phyloP scores from a whole-genome alignment of 2,797 vertebrate genomes.

The Mormyrops attenuatus region DNA sequence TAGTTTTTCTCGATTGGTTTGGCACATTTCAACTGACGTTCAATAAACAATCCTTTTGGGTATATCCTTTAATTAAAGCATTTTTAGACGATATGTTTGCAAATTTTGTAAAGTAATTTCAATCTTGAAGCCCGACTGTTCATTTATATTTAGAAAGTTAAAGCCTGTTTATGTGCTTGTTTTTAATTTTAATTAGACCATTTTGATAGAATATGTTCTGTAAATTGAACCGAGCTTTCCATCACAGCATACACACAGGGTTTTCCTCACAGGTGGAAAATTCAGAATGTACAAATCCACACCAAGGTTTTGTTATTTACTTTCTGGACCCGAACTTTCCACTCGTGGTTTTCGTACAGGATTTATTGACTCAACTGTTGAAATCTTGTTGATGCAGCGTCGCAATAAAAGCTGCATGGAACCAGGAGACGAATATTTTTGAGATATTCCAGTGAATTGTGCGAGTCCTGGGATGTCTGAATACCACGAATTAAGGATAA shows the following conservation, averaged over 20 bases:
- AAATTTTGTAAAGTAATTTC: not conserved
- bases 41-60: not conserved
- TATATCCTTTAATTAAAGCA: not conserved
- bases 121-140: not conserved
- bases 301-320: not conserved
- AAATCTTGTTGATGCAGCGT: not conserved
- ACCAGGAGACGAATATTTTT: not conserved
- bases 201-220: not conserved
- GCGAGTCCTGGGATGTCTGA: not conserved
- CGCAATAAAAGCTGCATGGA: not conserved
- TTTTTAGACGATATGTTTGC: not conserved
- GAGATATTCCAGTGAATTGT: not conserved
- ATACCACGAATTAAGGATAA: not conserved
- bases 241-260: not conserved
- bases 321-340: not conserved
- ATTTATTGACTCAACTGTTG: not conserved
- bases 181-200: not conserved
- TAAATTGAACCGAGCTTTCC: not conserved
- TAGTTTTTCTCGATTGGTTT: not conserved
- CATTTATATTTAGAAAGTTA: not conserved
- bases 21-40: not conserved
- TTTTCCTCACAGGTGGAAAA: not conserved
- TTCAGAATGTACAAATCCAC: too few species aligned
- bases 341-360: not conserved
- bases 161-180: not conserved